Evolutionary conservation across 2,888 invertebrate species (phyloP).

Genomic region (Protula sp.): DNA sequence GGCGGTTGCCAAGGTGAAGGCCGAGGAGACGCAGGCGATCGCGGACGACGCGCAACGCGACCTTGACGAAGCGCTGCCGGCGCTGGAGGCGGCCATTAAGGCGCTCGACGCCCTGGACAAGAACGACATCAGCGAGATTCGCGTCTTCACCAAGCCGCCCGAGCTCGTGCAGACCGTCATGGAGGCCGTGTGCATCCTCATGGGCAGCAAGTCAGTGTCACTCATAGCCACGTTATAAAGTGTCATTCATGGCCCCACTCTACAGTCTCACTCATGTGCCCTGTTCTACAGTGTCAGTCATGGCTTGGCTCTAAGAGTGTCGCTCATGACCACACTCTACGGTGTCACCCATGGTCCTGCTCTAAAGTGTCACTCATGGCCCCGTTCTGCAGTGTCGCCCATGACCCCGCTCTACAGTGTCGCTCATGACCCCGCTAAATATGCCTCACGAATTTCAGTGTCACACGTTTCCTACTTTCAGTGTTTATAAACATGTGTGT

Average conservation of each 20-base stretch:
- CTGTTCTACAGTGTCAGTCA: neutral
- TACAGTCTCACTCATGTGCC: neutral
- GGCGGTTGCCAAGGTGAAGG: conserved; percentile 76
- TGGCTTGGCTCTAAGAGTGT: neutral
- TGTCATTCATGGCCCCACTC: neutral
- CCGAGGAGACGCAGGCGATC: conserved; percentile 73
- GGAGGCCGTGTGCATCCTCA: conserved; percentile 82
- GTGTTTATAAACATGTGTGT: too few species aligned
- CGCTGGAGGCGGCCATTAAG: conserved; percentile 75
- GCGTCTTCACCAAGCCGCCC: conserved; percentile 84
- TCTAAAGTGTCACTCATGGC: too few species aligned
- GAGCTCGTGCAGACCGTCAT: conserved; percentile 77
- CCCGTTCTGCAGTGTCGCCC: too few species aligned
- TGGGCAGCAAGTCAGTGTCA: conserved; percentile 76
- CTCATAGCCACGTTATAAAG: neutral
- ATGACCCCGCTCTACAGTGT: too few species aligned
- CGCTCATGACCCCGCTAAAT: too few species aligned
- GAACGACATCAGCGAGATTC: conserved; percentile 82
- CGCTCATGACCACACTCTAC: too few species aligned
- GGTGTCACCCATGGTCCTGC: too few species aligned
- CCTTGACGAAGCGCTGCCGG: conserved; percentile 79
- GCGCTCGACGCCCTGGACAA: conserved; percentile 81
- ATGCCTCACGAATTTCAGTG: too few species aligned
- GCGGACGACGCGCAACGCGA: conserved; percentile 82
- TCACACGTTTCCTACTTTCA: too few species aligned